Evolutionary conservation across 2,797 vertebrate genomes (phyloP).

Genomic region (Argentina silus): DNA sequence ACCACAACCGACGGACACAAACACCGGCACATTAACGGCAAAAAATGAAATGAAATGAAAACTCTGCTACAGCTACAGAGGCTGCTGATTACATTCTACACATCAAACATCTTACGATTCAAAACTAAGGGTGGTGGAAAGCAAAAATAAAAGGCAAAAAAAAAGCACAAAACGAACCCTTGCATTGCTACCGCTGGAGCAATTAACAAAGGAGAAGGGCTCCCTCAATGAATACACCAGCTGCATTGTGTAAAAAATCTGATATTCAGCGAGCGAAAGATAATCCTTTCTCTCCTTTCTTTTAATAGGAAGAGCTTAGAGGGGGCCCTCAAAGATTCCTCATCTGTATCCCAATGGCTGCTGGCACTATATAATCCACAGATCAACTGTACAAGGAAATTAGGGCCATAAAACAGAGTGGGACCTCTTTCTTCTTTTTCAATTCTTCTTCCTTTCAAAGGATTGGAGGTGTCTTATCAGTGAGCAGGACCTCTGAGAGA

Average conservation of each 20-base stretch:
- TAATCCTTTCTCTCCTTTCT: conserved; percentile 75
- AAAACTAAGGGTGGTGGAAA: conserved; percentile 17
- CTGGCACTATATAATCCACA: conserved; percentile 71
- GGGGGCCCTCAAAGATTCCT: conserved; percentile 71
- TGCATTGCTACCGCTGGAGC: conserved; percentile 34
- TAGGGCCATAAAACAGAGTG: conserved; percentile 70
- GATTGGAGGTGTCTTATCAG: conserved; percentile 59
- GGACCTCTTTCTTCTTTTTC: conserved; percentile 57
- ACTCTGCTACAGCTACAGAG: conserved; percentile 40
- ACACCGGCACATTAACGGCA: conserved; percentile 56
- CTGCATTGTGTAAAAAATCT: conserved; percentile 69
- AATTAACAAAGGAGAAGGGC: conserved; percentile 71
- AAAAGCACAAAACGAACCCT: conserved; percentile 10
- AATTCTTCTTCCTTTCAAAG: conserved; percentile 55
- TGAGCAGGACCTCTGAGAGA: conserved; percentile 52
- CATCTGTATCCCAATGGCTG: conserved; percentile 73
- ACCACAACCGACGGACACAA: conserved; percentile 63
- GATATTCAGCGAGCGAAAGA: conserved; percentile 76
- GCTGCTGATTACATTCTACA: conserved; percentile 37
- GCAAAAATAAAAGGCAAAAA: neutral
- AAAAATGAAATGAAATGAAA: conserved; percentile 41
- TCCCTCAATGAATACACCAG: conserved; percentile 57
- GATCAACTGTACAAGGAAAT: conserved; percentile 76
- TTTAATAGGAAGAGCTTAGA: conserved; percentile 77
- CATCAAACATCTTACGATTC: conserved; percentile 55